These are phyloP conservation scores for Drosophila setosimentum DNA, from an alignment of 2,888 invertebrate genomes.

Conservation along the genomic window DNA sequence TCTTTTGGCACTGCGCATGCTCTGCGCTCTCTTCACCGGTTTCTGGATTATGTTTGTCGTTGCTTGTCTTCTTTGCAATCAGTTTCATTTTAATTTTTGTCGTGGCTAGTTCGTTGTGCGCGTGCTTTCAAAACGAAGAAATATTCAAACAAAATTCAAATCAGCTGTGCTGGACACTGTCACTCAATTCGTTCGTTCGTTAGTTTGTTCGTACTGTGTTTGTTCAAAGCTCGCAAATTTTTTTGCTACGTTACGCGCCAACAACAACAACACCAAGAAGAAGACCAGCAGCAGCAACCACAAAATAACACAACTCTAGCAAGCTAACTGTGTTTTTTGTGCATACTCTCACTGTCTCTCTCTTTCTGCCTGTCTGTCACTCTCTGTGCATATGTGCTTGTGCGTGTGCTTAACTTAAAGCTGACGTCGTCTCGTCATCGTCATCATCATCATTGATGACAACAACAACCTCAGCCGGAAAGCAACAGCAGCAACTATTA, in stretches of 20 bases:
- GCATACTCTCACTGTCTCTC: constrained; percentile 49
- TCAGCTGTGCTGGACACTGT: constrained; percentile 61
- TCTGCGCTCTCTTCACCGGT: constrained; percentile 45
- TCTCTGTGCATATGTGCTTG: constrained; percentile 35
- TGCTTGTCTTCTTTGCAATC: constrained; percentile 43
- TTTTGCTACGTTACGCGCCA: constrained; percentile 60
- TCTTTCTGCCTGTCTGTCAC: constrained; percentile 40
- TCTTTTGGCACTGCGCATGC: constrained; percentile 39
- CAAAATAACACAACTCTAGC: constrained; percentile 35
- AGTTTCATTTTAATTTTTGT: constrained; percentile 75
- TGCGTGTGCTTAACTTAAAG: constrained; percentile 65
- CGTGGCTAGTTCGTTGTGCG: constrained; percentile 66
- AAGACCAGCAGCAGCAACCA: constrained; percentile 24
- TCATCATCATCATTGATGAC: constrained; percentile 34
- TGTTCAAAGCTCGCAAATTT: constrained; percentile 61
- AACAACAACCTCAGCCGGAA: constrained; percentile 7
- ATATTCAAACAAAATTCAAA: constrained; percentile 52
- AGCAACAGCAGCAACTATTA: constrained; percentile 22
- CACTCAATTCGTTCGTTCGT: constrained; percentile 73
- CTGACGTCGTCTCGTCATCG: constrained; percentile 59
- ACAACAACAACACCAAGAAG: constrained; percentile 32
- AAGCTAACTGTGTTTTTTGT: constrained; percentile 51
- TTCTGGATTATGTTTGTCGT: constrained; percentile 59
- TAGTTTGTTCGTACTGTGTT: constrained; percentile 76
- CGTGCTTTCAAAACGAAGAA: constrained; percentile 46